A percentile compares a stretch with the other conserved stretches of the same genome.
Evolutionary conservation across 2,797 vertebrate species (phyloP).

Genomic region (Gastrophryne carolinensis): DNA sequence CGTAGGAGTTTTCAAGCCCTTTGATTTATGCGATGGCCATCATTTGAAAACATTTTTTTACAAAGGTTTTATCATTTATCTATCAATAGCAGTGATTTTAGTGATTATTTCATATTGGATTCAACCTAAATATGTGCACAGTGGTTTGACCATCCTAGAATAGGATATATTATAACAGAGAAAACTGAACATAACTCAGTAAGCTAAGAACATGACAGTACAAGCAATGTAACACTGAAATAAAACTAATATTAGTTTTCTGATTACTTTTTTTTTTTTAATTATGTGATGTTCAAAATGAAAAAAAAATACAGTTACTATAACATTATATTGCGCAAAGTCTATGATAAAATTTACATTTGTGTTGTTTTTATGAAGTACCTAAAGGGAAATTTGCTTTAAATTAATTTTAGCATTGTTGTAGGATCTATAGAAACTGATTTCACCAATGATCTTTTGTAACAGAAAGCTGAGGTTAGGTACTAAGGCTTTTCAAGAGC

Average conservation of each 20-base stretch:
- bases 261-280: neutral
- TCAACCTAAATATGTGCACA: slow-evolving; percentile 18
- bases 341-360: too few relatives aligned
- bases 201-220: neutral
- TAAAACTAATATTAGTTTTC: neutral
- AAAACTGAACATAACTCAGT: neutral
- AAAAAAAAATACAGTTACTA: too few relatives aligned
- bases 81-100: slow-evolving; percentile 49
- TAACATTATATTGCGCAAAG: too few relatives aligned
- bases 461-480: too few relatives aligned
- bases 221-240: neutral
- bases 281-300: neutral
- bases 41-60: slow-evolving; percentile 29
- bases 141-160: neutral
- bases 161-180: neutral
- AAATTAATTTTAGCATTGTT: too few relatives aligned
- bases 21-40: slow-evolving; percentile 56
- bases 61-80: slow-evolving; percentile 41
- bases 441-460: too few relatives aligned
- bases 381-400: neutral
- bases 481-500: neutral
- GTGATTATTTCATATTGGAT: slow-evolving; percentile 58
- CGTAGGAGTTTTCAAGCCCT: slow-evolving; percentile 51
- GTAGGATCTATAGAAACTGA: neutral
- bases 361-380: neutral